Evolutionary conservation across 2,113 vertebrate genomes (phyloP).

Genomic region (Chitala chitala): DNA sequence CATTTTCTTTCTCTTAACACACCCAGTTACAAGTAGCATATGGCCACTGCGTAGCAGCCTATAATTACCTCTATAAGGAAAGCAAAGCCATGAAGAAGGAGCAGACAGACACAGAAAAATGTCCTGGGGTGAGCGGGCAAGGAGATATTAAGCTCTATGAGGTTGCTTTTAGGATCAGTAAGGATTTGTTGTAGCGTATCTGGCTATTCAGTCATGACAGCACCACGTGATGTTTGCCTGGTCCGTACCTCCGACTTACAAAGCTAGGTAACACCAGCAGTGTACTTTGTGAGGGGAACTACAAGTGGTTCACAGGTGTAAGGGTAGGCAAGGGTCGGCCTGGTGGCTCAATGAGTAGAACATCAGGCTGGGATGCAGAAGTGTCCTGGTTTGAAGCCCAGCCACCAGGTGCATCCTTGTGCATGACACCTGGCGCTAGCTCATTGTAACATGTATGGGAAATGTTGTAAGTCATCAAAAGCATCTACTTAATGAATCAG

Average conservation of each 20-base stretch:
- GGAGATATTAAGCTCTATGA: too few species aligned
- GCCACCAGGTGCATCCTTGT: too few species aligned
- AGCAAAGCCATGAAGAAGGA: background rate
- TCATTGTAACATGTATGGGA: too few species aligned
- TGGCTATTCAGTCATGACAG: background rate
- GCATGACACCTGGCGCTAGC: background rate
- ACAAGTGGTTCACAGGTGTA: background rate
- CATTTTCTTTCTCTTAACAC: conserved; percentile 6
- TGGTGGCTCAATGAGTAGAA: too few species aligned
- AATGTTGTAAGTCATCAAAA: too few species aligned
- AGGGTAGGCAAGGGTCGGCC: background rate
- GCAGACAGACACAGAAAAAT: background rate
- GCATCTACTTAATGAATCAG: too few species aligned
- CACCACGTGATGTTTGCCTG: too few species aligned
- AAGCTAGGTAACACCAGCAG: background rate
- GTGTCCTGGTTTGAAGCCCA: too few species aligned
- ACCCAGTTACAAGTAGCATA: conserved; percentile 11
- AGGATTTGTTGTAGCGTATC: background rate
- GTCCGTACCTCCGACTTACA: background rate
- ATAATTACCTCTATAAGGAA: conserved; percentile 11
- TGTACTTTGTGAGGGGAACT: background rate
- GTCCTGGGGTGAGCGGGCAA: background rate
- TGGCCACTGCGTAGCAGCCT: background rate
- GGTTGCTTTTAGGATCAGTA: too few species aligned
- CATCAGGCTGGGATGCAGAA: too few species aligned